phyloP scores from a whole-genome alignment of 2,113 vertebrate species.

The Phocoena sinus region DNA sequence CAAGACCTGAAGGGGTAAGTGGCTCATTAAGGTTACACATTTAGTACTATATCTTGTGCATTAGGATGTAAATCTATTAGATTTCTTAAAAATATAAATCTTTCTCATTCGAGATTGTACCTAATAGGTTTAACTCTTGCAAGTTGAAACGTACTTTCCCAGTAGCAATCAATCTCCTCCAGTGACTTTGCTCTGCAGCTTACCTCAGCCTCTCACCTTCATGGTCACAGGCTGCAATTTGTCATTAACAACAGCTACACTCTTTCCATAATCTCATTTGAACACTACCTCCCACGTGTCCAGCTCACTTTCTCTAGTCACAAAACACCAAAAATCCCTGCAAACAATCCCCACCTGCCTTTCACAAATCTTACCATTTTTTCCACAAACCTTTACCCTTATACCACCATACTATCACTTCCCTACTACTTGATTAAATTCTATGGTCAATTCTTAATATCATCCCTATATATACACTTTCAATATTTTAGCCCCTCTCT shows the following conservation, averaged over 20 bases:
- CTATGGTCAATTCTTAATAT: neutral
- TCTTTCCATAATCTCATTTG: neutral
- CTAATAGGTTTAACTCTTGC: neutral
- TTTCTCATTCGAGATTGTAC: neutral
- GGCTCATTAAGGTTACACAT: neutral
- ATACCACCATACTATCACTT: neutral
- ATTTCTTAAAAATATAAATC: neutral
- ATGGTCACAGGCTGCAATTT: neutral
- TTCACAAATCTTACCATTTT: neutral
- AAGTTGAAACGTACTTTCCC: neutral
- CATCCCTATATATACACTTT: neutral
- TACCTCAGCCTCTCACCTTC: neutral
- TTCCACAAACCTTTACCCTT: neutral
- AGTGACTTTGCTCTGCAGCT: neutral
- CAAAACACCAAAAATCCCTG: neutral
- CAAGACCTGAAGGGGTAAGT: neutral
- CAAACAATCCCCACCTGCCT: neutral
- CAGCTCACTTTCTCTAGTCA: neutral
- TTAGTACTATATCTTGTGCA: neutral
- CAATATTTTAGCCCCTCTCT: neutral
- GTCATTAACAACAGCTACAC: neutral
- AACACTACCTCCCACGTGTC: neutral
- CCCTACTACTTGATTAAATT: neutral
- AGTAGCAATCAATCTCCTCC: neutral
- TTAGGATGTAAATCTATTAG: neutral